A percentile compares a stretch with the other conserved stretches of the same genome.
Evolutionary conservation across 2,888 invertebrate genomes (phyloP).

Genomic region (Camptogramma bilineatum): DNA sequence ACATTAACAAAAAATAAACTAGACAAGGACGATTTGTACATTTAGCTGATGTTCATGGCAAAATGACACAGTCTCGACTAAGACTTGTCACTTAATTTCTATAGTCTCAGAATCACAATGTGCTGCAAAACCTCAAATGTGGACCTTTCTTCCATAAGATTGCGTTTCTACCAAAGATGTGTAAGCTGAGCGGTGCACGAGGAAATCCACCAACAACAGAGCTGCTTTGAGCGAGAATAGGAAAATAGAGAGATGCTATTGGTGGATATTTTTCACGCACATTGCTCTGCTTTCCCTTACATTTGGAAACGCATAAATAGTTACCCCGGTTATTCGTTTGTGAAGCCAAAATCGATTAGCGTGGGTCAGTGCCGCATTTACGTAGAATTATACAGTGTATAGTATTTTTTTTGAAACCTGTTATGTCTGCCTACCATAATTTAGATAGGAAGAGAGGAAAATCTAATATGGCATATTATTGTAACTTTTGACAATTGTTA

Average conservation of each 20-base stretch:
- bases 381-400: background rate
- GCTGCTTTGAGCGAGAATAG: background rate
- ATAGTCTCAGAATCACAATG: background rate
- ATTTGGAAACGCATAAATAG: background rate
- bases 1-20: too few species aligned
- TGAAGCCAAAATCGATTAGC: background rate
- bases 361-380: conserved; percentile 1
- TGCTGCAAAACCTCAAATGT: background rate
- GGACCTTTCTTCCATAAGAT: background rate
- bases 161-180: background rate
- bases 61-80: background rate
- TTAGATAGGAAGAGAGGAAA: background rate
- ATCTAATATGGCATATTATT: background rate
- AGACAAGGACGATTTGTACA: too few species aligned
- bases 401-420: background rate
- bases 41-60: background rate
- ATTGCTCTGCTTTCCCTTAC: background rate
- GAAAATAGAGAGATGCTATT: background rate
- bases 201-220: background rate
- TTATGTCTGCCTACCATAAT: background rate
- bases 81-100: background rate
- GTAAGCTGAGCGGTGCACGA: too few species aligned
- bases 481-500: background rate
- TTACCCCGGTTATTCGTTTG: background rate
- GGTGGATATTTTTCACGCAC: background rate